These are phyloP conservation scores for Aelia acuminata DNA, from an alignment of 2,888 invertebrate genomes.

Conservation along the genomic window DNA sequence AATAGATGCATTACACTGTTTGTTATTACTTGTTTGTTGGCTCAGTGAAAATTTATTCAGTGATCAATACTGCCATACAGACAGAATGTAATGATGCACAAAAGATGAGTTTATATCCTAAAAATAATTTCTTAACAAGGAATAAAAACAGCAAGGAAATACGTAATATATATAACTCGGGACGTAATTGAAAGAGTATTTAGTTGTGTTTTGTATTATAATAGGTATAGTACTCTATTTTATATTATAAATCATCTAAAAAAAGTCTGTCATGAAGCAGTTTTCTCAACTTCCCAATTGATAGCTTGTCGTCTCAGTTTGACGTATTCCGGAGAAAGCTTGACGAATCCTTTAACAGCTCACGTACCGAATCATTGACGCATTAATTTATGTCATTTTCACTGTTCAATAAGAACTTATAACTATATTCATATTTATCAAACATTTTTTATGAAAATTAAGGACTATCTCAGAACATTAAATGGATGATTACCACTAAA, in stretches of 20 bases:
- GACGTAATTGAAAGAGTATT: neutral
- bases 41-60: too few relatives aligned
- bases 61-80: too few relatives aligned
- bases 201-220: neutral
- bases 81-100: too few relatives aligned
- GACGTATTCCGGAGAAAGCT: neutral
- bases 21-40: too few relatives aligned
- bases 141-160: neutral
- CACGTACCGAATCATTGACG: neutral
- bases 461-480: too few relatives aligned
- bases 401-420: neutral
- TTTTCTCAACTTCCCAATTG: slow-evolving; percentile 1
- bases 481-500: too few relatives aligned
- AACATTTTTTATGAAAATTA: too few relatives aligned
- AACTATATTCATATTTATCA: neutral
- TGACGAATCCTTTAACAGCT: neutral
- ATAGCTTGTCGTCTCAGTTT: slow-evolving; percentile 15
- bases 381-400: neutral
- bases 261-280: neutral
- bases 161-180: neutral
- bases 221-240: neutral
- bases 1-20: too few relatives aligned
- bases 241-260: neutral
- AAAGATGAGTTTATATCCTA: too few relatives aligned
- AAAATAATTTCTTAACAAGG: too few relatives aligned